A percentile compares a stretch with the other conserved stretches of the same genome.
Conservation (phyloP, 2,797 vertebrate species). For the Fringilla coelebs region DNA sequence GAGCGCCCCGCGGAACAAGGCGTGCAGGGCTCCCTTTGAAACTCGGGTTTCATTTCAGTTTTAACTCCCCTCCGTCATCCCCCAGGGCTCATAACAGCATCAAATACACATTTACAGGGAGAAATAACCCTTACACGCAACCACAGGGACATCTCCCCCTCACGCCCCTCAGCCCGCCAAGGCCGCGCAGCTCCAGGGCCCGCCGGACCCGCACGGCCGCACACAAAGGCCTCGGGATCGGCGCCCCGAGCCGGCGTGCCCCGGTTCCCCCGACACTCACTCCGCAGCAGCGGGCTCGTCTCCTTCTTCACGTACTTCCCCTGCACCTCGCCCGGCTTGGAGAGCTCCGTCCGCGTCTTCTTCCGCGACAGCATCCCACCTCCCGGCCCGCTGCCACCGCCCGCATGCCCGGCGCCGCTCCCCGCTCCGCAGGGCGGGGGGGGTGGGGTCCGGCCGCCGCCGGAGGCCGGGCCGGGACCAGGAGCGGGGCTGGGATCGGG, state of each 20-base stretch:
- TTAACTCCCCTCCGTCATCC: background rate
- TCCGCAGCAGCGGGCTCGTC: conserved; percentile 91
- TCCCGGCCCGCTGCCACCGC: background rate
- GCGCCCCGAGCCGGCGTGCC: background rate
- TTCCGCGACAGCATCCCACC: conserved; percentile 79
- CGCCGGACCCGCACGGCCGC: background rate
- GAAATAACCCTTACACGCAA: accelerated
- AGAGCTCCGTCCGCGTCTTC: conserved; percentile 96
- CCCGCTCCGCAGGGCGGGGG: background rate
- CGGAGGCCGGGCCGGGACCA: background rate
- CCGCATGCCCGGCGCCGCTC: background rate
- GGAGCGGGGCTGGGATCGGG: background rate
- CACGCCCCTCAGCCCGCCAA: background rate
- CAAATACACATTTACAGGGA: no score
- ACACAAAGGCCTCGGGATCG: background rate
- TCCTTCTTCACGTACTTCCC: conserved; percentile 99
- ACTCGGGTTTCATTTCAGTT: background rate
- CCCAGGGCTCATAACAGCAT: accelerated
- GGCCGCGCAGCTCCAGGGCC: background rate
- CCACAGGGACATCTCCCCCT: accelerated
- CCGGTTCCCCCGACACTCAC: conserved; percentile 71
- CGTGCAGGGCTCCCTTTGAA: background rate
- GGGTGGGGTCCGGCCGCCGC: background rate
- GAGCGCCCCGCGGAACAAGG: background rate
- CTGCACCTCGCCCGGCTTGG: conserved; percentile 94